Base-by-base conservation (phyloP, 92 coral and sea anemone genomes). In the Phymanthus crucifer region DNA sequence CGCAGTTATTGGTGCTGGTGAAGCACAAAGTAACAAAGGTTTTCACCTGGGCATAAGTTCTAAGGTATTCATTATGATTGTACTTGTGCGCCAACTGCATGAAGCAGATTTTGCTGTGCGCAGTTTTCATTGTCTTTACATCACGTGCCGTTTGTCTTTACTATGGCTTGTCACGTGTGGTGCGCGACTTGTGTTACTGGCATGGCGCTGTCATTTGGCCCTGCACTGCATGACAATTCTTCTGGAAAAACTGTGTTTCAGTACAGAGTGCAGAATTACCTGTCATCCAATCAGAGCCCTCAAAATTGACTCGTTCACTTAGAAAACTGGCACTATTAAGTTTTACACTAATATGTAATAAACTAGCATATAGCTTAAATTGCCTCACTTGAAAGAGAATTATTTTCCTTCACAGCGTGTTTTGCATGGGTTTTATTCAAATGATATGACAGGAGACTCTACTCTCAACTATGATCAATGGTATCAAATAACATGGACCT, bases 401-500 rank as follows among this genome's bases (percentile, higher is more conserved):
- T 18, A 36, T 11, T 78, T 54, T 67, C 69, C 57, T 48, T 77
- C 75, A 34, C 83, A 94, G 98, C 38, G 73, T 36, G 77, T 89
- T 40, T 65, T 84, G 38, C 86, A 77, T 85, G 98, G 91, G 13
- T 88, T 86, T 73, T 91, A 84, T 76, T 9, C 48, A 45, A 88
- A 83, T 68, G 91, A 89, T 34, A 36, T 86, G 35, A n/a, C 2
- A 3, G 89, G 87, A 43, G 47, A n/a, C 2, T 21, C 14, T 0
- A 1, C 1, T 11, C 35, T 94, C n/a, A 50, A 84, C 24, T 85
- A 74, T 47, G 83, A 77, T 74, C 83, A 79, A 66, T 94, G 96
- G 98, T 85, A 87, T 75, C 96, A 91, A 61, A 52, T 94, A 8
- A 85, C 96, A 1, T 94, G 92, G 91, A 84, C 83, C 6, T 94